Evolutionary conservation across 35 echinoderm and acorn worm species (phyloP).

Genomic region (Lytechinus pictus): DNA sequence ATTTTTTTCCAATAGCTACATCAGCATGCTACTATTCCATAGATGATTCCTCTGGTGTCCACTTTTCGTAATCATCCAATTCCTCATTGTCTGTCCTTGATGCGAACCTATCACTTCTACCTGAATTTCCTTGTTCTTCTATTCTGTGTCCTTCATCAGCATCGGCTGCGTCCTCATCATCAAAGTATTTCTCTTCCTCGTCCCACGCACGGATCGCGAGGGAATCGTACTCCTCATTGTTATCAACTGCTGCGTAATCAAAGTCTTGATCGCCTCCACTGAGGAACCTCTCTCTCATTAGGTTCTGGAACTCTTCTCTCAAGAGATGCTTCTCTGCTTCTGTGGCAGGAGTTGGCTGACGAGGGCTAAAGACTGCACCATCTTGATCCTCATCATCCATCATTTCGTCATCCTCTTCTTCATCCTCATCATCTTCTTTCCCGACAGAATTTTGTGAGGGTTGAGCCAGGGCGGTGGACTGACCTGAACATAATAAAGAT

Average conservation of each 20-base stretch:
- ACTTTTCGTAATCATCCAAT: conserved; percentile 45
- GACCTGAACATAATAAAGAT: neutral
- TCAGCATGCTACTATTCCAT: neutral
- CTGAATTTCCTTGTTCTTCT: neutral
- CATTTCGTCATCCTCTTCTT: conserved; percentile 56
- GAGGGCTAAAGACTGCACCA: neutral
- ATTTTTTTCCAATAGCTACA: neutral
- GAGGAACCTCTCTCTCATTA: conserved; percentile 86
- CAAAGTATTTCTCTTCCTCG: conserved; percentile 96
- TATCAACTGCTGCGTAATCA: conserved; percentile 84
- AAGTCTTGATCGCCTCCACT: conserved; percentile 86
- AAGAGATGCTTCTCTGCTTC: conserved; percentile 79
- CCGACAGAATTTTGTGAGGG: neutral
- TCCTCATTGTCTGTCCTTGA: conserved; percentile 45
- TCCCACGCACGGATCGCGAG: conserved; percentile 75
- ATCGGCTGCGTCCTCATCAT: conserved; percentile 69
- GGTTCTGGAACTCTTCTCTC: conserved; percentile 77
- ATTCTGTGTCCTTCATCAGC: neutral
- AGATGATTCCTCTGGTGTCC: neutral
- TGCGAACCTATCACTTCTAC: conserved; percentile 7
- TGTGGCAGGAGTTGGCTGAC: conserved; percentile 69
- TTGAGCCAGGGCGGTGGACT: neutral
- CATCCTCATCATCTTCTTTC: conserved; percentile 11
- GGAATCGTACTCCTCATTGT: conserved; percentile 91
- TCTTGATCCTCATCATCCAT: conserved; percentile 45